Conservation (phyloP, 2,888 invertebrate species). For the Agriopis marginaria region DNA sequence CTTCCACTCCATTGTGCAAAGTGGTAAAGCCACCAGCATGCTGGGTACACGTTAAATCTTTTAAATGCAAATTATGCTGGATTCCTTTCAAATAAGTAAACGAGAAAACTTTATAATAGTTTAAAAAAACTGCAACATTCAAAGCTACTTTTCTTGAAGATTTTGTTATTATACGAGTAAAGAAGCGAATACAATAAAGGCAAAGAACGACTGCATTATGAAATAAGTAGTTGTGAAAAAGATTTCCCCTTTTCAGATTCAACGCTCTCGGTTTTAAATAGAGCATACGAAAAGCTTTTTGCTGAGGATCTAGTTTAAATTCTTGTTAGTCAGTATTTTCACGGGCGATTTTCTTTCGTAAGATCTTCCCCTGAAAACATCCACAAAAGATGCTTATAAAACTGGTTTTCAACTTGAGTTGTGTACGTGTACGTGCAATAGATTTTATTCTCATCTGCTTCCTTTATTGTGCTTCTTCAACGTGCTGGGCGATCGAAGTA, state of each 20-base stretch:
- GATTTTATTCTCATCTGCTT: no score
- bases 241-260: slow-evolving; percentile 9
- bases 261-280: neutral
- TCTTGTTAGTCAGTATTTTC: neutral
- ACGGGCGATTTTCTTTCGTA: neutral
- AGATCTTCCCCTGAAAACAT: no score
- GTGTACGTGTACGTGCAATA: no score
- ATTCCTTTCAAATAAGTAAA: neutral
- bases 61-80: no score
- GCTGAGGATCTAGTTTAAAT: neutral
- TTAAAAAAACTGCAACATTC: slow-evolving; percentile 7
- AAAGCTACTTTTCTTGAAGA: slow-evolving; percentile 13
- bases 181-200: slow-evolving; percentile 14
- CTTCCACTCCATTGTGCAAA: no score
- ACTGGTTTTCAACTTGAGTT: no score
- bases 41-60: no score
- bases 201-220: slow-evolving; percentile 11
- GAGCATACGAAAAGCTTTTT: neutral
- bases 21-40: no score
- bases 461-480: no score
- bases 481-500: no score
- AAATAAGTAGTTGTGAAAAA: slow-evolving; percentile 16
- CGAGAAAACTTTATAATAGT: neutral
- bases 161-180: slow-evolving; percentile 5
- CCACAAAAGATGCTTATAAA: no score